phyloP scores from a whole-genome alignment of 2,888 invertebrate species.

The Thera obeliscata region DNA sequence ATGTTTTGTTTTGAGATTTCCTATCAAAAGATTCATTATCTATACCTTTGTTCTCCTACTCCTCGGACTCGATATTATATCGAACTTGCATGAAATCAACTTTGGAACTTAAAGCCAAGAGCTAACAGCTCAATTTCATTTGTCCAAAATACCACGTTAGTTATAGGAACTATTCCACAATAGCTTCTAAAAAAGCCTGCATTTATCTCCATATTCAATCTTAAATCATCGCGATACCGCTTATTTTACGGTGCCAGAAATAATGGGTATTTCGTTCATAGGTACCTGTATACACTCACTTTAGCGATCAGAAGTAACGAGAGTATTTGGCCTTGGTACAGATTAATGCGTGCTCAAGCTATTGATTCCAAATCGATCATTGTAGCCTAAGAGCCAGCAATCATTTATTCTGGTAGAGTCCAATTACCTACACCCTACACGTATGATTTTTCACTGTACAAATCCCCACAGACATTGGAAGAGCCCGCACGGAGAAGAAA shows the following conservation, averaged over 20 bases:
- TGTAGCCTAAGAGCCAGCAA: constrained; percentile 34
- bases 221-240: not conserved
- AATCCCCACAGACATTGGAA: no score
- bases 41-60: constrained; percentile 32
- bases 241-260: not conserved
- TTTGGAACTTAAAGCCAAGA: not conserved
- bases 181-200: not conserved
- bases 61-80: not conserved
- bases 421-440: no score
- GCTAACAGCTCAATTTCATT: constrained; percentile 1
- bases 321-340: constrained; percentile 57
- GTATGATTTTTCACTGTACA: no score
- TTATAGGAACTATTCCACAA: constrained; percentile 1
- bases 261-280: not conserved
- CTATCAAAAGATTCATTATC: constrained; percentile 35
- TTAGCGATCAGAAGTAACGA: constrained; percentile 52
- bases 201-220: constrained; percentile 1
- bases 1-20: constrained; percentile 29
- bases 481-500: no score
- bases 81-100: not conserved
- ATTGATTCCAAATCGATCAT: constrained; percentile 62
- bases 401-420: not conserved
- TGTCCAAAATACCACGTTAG: not conserved
- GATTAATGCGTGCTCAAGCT: constrained; percentile 55
- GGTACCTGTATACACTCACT: constrained; percentile 32